These are phyloP conservation scores for Battus philenor DNA, from an alignment of 1,140 invertebrate genomes.

Conservation along the genomic window DNA sequence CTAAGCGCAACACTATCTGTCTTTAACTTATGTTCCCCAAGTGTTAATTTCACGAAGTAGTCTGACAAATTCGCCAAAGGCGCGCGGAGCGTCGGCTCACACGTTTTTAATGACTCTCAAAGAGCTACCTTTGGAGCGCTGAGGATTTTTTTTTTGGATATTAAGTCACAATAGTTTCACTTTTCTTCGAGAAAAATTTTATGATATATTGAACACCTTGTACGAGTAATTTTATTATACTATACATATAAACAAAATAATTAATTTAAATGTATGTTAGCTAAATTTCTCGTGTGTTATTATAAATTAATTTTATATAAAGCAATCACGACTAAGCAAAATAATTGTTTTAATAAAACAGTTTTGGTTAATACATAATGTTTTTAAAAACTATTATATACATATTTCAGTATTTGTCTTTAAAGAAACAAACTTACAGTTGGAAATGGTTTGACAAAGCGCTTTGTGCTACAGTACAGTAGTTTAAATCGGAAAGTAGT, in stretches of 20 bases:
- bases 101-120: conserved; percentile 20
- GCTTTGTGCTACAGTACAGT: too few species aligned
- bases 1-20: conserved; percentile 30
- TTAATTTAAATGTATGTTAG: too few species aligned
- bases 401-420: too few species aligned
- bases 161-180: not conserved
- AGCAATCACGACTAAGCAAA: too few species aligned
- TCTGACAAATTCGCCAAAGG: conserved; percentile 48
- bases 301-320: too few species aligned
- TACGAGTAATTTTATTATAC: not conserved
- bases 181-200: not conserved
- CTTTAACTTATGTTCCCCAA: conserved; percentile 51
- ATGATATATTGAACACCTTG: not conserved
- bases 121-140: conserved; percentile 10
- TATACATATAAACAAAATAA: too few species aligned
- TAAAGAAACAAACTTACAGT: too few species aligned
- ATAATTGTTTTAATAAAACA: too few species aligned
- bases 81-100: conserved; percentile 19
- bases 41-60: conserved; percentile 56
- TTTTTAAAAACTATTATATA: too few species aligned
- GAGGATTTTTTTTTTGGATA: not conserved
- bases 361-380: too few species aligned
- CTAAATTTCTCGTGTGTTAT: too few species aligned
- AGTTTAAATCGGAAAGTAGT: conserved; percentile 37
- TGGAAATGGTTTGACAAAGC: too few species aligned